A percentile compares a stretch with the other conserved stretches of the same genome.
phyloP scores from a whole-genome alignment of 2,888 invertebrate genomes.

The Xestia sexstrigata region DNA sequence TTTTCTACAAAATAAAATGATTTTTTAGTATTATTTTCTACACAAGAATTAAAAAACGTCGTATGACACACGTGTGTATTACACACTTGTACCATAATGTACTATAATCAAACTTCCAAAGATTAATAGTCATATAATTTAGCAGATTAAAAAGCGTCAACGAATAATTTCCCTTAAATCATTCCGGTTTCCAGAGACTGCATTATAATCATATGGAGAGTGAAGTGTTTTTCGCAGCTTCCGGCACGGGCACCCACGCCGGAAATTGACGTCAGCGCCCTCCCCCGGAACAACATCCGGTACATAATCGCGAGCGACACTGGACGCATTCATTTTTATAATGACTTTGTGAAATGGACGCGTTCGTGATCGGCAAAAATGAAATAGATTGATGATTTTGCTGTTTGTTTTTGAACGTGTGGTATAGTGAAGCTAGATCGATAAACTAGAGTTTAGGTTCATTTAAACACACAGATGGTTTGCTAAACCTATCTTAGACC shows the following conservation, averaged over 20 bases:
- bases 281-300: slow-evolving; percentile 80
- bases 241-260: slow-evolving; percentile 76
- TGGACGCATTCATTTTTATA: slow-evolving; percentile 78
- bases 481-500: neutral
- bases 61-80: too few relatives aligned
- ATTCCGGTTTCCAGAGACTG: slow-evolving; percentile 57
- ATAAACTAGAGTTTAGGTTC: neutral
- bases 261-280: slow-evolving; percentile 83
- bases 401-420: slow-evolving; percentile 10
- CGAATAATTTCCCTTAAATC: slow-evolving; percentile 62
- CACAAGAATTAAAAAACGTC: too few relatives aligned
- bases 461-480: neutral
- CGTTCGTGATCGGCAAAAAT: slow-evolving; percentile 29
- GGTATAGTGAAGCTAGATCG: too few relatives aligned
- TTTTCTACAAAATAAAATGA: too few relatives aligned
- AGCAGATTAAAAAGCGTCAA: slow-evolving; percentile 22
- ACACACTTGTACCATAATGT: too few relatives aligned
- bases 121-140: slow-evolving; percentile 13
- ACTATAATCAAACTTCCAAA: neutral
- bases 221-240: slow-evolving; percentile 76
- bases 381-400: slow-evolving; percentile 43
- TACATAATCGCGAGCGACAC: slow-evolving; percentile 78
- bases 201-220: slow-evolving; percentile 72
- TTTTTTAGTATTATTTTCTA: too few relatives aligned
- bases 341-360: slow-evolving; percentile 65